phyloP scores from a whole-genome alignment of 2,888 invertebrate species.

The Yponomeuta malinellus region DNA sequence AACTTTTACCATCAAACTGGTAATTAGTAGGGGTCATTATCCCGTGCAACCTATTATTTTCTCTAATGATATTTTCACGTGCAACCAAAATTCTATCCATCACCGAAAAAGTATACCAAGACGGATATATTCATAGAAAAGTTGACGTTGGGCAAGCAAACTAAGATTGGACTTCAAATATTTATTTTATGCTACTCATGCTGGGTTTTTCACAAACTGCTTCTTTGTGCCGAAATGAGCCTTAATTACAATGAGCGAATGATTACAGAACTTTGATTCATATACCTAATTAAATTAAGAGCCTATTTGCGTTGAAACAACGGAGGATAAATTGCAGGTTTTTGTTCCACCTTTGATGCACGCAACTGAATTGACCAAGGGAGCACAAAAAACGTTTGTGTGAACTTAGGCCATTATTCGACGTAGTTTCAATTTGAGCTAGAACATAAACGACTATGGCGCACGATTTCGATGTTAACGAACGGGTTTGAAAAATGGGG shows the following conservation, averaged over 20 bases:
- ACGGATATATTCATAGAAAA: slow-evolving; percentile 9
- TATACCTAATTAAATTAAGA: slow-evolving; percentile 5
- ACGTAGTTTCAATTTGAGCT: neutral
- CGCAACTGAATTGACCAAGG: slow-evolving; percentile 48
- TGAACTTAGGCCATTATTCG: slow-evolving; percentile 41
- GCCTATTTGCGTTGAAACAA: neutral
- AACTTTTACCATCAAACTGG: neutral
- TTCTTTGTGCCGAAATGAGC: slow-evolving; percentile 39
- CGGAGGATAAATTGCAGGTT: neutral
- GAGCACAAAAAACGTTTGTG: slow-evolving; percentile 41
- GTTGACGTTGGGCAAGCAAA: neutral
- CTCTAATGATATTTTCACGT: slow-evolving; percentile 46
- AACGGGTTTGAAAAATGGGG: neutral
- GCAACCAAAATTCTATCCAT: slow-evolving; percentile 35
- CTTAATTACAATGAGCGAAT: slow-evolving; percentile 38
- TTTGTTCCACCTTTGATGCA: slow-evolving; percentile 36
- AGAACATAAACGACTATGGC: neutral
- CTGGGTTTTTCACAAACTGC: slow-evolving; percentile 19
- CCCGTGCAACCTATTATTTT: slow-evolving; percentile 19
- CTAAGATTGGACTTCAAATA: slow-evolving; percentile 2
- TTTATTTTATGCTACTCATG: neutral
- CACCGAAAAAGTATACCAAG: slow-evolving; percentile 20
- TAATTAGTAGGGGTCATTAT: slow-evolving; percentile 1
- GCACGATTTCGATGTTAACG: neutral
- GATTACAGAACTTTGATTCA: neutral